A percentile compares a stretch with the other conserved stretches of the same genome.
These are phyloP conservation scores for Aldrovandia affinis DNA, from an alignment of 2,797 vertebrate species.

Conservation along the genomic window DNA sequence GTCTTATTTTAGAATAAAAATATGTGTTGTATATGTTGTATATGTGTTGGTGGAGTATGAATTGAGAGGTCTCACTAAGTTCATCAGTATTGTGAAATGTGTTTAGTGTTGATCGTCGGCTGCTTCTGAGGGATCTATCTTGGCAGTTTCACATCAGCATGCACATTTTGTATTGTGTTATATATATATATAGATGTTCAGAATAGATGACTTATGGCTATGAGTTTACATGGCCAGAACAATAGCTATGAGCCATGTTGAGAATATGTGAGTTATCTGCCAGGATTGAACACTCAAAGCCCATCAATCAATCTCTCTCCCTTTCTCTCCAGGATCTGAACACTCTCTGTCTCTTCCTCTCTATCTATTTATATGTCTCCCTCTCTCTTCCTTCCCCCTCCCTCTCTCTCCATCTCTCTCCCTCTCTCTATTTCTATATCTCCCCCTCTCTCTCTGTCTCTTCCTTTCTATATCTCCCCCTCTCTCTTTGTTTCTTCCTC, in stretches of 20 bases:
- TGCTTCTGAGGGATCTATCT: slow-evolving; percentile 56
- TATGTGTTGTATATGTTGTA: no score
- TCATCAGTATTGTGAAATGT: slow-evolving; percentile 16
- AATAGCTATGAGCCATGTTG: neutral
- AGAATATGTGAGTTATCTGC: slow-evolving; percentile 37
- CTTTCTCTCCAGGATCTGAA: neutral
- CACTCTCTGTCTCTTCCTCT: neutral
- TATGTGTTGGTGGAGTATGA: no score
- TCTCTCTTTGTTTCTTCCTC: no score
- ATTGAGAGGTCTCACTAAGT: no score
- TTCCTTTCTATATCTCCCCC: slow-evolving; percentile 44
- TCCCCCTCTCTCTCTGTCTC: neutral
- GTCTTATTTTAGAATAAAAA: no score
- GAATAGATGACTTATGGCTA: no score
- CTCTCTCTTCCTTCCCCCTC: neutral
- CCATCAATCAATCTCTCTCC: slow-evolving; percentile 4
- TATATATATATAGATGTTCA: no score
- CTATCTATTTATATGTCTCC: no score
- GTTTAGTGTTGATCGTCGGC: slow-evolving; percentile 40
- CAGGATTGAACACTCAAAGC: slow-evolving; percentile 44
- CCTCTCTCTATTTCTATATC: no score
- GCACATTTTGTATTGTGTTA: neutral
- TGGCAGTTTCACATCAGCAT: slow-evolving; percentile 45
- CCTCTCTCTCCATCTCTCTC: no score
- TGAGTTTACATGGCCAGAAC: neutral